Evolutionary conservation across 2,888 invertebrate species (phyloP).

Genomic region (Drosophila tanythrix): DNA sequence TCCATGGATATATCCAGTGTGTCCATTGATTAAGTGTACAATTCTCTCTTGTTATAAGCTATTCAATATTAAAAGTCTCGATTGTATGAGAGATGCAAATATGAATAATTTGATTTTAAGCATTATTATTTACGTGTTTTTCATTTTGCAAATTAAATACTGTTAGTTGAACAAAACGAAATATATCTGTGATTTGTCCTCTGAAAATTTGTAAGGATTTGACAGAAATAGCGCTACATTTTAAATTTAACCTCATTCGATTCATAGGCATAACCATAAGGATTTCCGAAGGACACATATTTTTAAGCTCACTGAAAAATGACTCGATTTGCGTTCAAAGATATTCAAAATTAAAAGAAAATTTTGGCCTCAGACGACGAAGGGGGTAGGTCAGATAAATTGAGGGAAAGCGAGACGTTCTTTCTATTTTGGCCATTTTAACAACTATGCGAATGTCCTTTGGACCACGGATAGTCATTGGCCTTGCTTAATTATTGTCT

Average conservation of each 20-base stretch:
- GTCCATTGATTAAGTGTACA: constrained; percentile 78
- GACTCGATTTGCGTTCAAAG: neutral
- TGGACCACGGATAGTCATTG: neutral
- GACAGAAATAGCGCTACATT: accelerated
- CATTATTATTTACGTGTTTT: neutral
- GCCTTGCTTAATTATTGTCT: neutral
- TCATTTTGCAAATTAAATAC: constrained; percentile 2
- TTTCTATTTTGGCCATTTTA: neutral
- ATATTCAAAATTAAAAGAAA: neutral
- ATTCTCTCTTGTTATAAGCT: constrained; percentile 32
- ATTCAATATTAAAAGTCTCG: constrained; percentile 6
- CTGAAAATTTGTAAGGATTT: neutral
- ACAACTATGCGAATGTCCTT: neutral
- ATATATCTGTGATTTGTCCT: neutral
- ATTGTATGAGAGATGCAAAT: neutral
- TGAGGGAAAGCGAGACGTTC: neutral
- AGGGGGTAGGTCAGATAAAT: neutral
- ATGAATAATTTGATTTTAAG: neutral
- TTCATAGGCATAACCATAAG: neutral
- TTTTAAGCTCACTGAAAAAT: neutral
- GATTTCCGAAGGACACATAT: neutral
- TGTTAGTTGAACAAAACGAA: neutral
- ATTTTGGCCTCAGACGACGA: neutral
- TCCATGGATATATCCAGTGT: constrained; percentile 84
- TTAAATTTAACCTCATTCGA: neutral